A percentile compares a stretch with the other conserved stretches of the same genome.
Conservation (phyloP, 2,797 vertebrate genomes). For the Anableps anableps region DNA sequence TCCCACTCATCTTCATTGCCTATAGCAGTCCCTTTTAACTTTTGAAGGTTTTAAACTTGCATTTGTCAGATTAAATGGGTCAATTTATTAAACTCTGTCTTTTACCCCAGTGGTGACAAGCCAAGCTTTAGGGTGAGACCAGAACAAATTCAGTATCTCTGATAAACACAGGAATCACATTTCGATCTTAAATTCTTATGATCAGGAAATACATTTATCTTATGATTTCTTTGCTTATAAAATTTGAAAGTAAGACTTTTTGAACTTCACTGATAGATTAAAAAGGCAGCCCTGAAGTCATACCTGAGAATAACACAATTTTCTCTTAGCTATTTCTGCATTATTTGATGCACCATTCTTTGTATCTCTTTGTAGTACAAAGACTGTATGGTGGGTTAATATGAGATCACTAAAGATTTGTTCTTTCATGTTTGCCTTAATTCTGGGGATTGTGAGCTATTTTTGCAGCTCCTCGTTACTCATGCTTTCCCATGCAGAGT, state of each 20-base stretch:
- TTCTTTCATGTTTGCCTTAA: neutral
- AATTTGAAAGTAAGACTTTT: neutral
- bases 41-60: too few relatives aligned
- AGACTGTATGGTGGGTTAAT: neutral
- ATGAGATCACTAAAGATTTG: neutral
- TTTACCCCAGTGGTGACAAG: neutral
- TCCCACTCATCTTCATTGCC: neutral
- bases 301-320: neutral
- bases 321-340: neutral
- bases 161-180: neutral
- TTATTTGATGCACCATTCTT: neutral
- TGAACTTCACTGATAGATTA: neutral
- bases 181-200: neutral
- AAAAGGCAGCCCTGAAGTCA: neutral
- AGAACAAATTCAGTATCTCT: neutral
- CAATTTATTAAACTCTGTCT: neutral
- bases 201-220: neutral
- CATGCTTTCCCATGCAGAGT: neutral
- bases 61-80: neutral
- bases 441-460: neutral
- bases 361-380: neutral
- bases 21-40: neutral
- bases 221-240: neutral
- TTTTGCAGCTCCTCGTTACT: neutral
- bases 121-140: neutral